Percentiles rank a stretch among this genome's conserved stretches.
Conservation (phyloP, 2,113 vertebrate genomes). For the Carassius auratus region DNA sequence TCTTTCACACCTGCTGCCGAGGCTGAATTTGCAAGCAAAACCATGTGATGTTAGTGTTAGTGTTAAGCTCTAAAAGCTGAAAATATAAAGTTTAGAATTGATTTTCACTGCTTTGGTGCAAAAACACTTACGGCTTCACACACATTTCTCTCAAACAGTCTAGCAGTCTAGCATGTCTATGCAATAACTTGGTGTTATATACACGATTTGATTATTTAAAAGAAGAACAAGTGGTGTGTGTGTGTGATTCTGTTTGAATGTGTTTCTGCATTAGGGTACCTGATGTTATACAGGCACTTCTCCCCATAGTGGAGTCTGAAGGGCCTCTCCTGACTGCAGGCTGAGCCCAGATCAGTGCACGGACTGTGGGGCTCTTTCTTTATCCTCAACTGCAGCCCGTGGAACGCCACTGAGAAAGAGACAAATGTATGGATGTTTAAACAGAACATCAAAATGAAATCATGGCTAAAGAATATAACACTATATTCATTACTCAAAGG, state of each 20-base stretch:
- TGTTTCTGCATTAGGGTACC: slow-evolving; percentile 69
- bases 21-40: slow-evolving; percentile 21
- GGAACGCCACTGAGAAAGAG: slow-evolving; percentile 87
- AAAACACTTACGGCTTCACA: neutral
- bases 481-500: too few relatives aligned
- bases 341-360: slow-evolving; percentile 89
- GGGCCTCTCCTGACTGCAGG: slow-evolving; percentile 93
- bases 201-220: neutral
- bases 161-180: neutral
- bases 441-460: neutral
- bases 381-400: slow-evolving; percentile 98
- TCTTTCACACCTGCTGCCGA: slow-evolving; percentile 10
- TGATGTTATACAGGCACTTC: slow-evolving; percentile 99
- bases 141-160: neutral
- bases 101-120: slow-evolving; percentile 1
- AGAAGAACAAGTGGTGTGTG: too few relatives aligned
- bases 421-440: neutral
- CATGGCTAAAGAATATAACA: too few relatives aligned
- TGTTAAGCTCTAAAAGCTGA: neutral
- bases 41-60: neutral
- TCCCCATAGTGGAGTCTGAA: slow-evolving; percentile 99
- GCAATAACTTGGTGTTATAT: neutral
- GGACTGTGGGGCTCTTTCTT: slow-evolving; percentile 98
- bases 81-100: slow-evolving; percentile 15
- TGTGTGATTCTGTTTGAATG: neutral